These are phyloP conservation scores for Morpho achilles DNA, from an alignment of 2,888 invertebrate species.

Conservation along the genomic window DNA sequence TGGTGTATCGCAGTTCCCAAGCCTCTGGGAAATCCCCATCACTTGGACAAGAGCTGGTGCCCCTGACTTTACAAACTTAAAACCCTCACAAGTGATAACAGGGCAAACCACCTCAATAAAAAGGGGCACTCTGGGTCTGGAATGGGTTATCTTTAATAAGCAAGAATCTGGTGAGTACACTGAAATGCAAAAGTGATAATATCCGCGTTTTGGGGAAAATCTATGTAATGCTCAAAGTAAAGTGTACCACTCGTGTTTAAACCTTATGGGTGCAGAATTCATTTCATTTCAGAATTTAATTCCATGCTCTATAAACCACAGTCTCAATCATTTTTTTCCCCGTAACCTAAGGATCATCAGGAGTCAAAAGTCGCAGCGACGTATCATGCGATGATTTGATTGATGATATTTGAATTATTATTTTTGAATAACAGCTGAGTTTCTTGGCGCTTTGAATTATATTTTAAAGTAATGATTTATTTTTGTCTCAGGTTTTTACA, in stretches of 20 bases:
- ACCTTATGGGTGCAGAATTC: too few relatives aligned
- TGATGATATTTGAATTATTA: too few relatives aligned
- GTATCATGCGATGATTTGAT: too few relatives aligned
- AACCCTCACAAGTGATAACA: slow-evolving; percentile 54
- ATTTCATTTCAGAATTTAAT: too few relatives aligned
- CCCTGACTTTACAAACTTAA: slow-evolving; percentile 54
- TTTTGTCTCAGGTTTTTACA: slow-evolving; percentile 75
- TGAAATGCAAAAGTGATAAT: background rate
- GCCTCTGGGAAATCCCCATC: slow-evolving; percentile 61
- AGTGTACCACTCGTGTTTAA: too few relatives aligned
- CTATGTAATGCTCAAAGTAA: too few relatives aligned
- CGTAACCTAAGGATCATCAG: too few relatives aligned
- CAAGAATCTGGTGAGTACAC: slow-evolving; percentile 73
- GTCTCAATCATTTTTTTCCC: too few relatives aligned
- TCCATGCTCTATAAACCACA: too few relatives aligned
- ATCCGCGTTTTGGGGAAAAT: background rate
- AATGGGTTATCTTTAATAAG: slow-evolving; percentile 82
- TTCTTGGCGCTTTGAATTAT: too few relatives aligned
- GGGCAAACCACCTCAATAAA: slow-evolving; percentile 36
- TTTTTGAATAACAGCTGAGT: too few relatives aligned
- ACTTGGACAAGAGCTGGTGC: slow-evolving; percentile 65
- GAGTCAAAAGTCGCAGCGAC: too few relatives aligned
- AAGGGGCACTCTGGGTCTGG: slow-evolving; percentile 47
- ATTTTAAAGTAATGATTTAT: background rate
- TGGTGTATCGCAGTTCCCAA: slow-evolving; percentile 38